phyloP scores from a whole-genome alignment of 2,797 vertebrate genomes.

The Microcaecilia unicolor region DNA sequence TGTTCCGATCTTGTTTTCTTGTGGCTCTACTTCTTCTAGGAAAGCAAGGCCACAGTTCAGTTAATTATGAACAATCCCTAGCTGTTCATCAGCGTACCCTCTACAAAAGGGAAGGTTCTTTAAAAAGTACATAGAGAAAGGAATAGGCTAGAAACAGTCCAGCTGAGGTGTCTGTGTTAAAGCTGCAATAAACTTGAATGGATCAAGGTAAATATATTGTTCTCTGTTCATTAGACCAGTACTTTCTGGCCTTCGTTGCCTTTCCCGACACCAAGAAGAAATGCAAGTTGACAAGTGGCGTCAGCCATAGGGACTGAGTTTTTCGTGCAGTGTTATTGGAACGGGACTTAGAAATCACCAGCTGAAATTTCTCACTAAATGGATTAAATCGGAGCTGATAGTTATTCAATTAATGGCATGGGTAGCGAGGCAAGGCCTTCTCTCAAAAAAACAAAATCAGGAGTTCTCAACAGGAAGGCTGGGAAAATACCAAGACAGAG shows the following conservation, averaged over 20 bases:
- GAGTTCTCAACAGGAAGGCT: constrained; percentile 10
- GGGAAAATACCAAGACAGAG: constrained; percentile 2
- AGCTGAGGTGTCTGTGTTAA: constrained; percentile 7
- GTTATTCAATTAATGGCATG: constrained; percentile 32
- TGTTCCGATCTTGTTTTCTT: background rate
- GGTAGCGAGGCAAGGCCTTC: constrained; percentile 23
- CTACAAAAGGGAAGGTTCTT: background rate
- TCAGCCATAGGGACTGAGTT: constrained; percentile 22
- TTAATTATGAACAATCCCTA: constrained; percentile 2
- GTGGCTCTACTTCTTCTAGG: background rate
- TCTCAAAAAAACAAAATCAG: constrained; percentile 21
- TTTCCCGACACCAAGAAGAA: constrained; percentile 22
- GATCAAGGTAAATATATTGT: constrained; percentile 10
- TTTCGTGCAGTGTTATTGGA: constrained; percentile 25
- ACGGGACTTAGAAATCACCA: constrained; percentile 20
- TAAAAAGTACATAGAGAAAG: background rate
- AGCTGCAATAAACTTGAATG: background rate
- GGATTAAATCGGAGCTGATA: constrained; percentile 34
- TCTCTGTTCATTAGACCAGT: constrained; percentile 7
- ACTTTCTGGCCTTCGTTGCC: constrained; percentile 22
- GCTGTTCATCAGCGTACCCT: constrained; percentile 5
- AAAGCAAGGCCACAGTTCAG: background rate
- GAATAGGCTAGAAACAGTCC: background rate
- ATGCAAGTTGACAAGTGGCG: constrained; percentile 30
- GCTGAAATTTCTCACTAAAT: constrained; percentile 37